Percentiles rank a stretch among this genome's conserved stretches.
These are phyloP conservation scores for Ammodytes dubius DNA, from an alignment of 2,113 vertebrate species.

Conservation along the genomic window DNA sequence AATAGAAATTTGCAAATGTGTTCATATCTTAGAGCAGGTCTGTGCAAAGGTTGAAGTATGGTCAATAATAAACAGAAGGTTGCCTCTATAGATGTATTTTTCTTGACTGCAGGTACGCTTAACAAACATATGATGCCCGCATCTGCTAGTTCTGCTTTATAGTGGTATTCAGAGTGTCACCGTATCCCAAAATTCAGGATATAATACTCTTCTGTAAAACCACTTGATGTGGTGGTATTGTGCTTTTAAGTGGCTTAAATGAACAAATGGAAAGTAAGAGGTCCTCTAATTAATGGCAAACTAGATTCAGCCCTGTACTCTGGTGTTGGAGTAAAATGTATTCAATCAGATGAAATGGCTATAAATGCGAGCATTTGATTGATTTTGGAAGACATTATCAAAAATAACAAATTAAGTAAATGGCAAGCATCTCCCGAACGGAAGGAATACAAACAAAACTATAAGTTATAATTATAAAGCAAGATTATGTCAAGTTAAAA, in stretches of 20 bases:
- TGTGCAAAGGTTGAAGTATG: not conserved
- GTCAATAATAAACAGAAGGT: not conserved
- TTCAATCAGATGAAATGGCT: not conserved
- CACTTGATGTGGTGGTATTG: not conserved
- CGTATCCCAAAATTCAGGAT: not conserved
- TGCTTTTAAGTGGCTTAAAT: not conserved
- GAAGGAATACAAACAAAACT: slow-evolving; percentile 4
- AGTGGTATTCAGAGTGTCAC: not conserved
- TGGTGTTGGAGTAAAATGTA: not conserved
- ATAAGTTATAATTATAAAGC: not conserved
- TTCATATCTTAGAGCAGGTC: not conserved
- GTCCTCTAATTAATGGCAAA: not conserved
- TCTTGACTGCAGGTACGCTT: not conserved
- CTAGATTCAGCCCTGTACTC: not conserved
- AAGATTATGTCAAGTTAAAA: not conserved
- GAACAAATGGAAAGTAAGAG: not conserved
- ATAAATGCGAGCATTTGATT: not conserved
- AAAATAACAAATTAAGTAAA: not conserved
- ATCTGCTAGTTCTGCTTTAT: not conserved
- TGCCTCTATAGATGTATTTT: not conserved
- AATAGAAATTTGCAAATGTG: not conserved
- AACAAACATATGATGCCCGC: not conserved
- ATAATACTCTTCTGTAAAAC: not conserved
- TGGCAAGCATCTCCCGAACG: not conserved
- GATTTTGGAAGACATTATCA: not conserved